These are phyloP conservation scores for Cebus imitator DNA, from an alignment of 2,113 vertebrate genomes.

Conservation along the genomic window DNA sequence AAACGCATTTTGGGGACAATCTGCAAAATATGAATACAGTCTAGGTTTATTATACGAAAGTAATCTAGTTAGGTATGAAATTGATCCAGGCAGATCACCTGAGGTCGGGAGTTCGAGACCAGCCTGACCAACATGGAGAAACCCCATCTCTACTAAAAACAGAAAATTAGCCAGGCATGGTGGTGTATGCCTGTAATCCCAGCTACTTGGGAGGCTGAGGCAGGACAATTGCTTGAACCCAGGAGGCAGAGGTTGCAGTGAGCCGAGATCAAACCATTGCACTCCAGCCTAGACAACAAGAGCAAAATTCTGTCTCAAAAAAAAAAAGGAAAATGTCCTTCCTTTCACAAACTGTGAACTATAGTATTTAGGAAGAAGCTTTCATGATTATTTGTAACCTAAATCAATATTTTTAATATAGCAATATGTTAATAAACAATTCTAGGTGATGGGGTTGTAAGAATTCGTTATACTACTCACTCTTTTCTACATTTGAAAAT, in stretches of 20 bases:
- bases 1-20: neutral
- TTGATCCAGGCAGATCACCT: no score
- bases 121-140: no score
- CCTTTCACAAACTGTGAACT: slow-evolving; percentile 13
- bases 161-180: no score
- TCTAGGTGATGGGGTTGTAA: neutral
- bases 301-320: no score
- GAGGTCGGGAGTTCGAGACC: no score
- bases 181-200: no score
- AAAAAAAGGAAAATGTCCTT: neutral
- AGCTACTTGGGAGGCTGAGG: no score
- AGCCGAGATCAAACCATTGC: no score
- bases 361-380: neutral
- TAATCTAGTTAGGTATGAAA: slow-evolving; percentile 1
- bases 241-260: no score
- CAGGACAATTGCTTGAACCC: no score
- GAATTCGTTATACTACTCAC: neutral
- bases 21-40: slow-evolving; percentile 28
- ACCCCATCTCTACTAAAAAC: no score
- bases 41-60: neutral
- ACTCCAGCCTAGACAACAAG: no score
- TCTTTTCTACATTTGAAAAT: slow-evolving; percentile 45
- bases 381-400: slow-evolving; percentile 8
- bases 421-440: slow-evolving; percentile 29
- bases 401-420: neutral